These are phyloP conservation scores for Ophioninae sp. DNA, from an alignment of 2,888 invertebrate species.

Conservation along the genomic window DNA sequence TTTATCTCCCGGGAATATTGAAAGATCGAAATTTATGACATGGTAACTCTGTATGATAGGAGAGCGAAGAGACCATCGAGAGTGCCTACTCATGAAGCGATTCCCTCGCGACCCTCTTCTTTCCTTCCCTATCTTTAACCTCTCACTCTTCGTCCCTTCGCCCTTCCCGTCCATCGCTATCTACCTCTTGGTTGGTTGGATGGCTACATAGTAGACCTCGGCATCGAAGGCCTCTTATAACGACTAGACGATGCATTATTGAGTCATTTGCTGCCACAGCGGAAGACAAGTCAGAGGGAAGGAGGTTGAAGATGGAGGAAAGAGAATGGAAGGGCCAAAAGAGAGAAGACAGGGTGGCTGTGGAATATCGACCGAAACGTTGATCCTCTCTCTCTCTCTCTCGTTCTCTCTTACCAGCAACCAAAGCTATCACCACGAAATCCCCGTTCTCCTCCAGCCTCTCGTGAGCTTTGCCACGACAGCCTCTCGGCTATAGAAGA, in stretches of 20 bases:
- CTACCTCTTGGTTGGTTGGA: conserved; percentile 33
- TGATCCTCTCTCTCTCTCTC: conserved; percentile 16
- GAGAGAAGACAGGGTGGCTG: not conserved
- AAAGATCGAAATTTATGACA: conserved; percentile 24
- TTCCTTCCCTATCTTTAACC: not conserved
- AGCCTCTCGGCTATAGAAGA: conserved; percentile 54
- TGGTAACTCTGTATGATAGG: conserved; percentile 18
- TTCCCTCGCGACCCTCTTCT: conserved; percentile 31
- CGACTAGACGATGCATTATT: conserved; percentile 61
- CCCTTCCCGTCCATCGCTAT: not conserved
- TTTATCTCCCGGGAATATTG: conserved; percentile 6
- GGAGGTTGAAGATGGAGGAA: not conserved
- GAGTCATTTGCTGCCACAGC: conserved; percentile 61
- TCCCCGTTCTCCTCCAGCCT: conserved; percentile 1
- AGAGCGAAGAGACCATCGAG: conserved; percentile 36
- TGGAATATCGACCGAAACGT: conserved; percentile 41
- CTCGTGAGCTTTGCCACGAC: conserved; percentile 27
- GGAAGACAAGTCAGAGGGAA: conserved; percentile 43
- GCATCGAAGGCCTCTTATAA: conserved; percentile 58
- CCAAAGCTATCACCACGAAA: conserved; percentile 14
- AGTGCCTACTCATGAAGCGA: conserved; percentile 44
- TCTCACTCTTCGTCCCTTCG: conserved; percentile 8
- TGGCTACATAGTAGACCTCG: conserved; percentile 13
- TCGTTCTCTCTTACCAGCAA: conserved; percentile 2
- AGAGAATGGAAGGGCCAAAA: not conserved